phyloP scores from a whole-genome alignment of 64 coral and sea anemone species.

The Acropora tenuis region DNA sequence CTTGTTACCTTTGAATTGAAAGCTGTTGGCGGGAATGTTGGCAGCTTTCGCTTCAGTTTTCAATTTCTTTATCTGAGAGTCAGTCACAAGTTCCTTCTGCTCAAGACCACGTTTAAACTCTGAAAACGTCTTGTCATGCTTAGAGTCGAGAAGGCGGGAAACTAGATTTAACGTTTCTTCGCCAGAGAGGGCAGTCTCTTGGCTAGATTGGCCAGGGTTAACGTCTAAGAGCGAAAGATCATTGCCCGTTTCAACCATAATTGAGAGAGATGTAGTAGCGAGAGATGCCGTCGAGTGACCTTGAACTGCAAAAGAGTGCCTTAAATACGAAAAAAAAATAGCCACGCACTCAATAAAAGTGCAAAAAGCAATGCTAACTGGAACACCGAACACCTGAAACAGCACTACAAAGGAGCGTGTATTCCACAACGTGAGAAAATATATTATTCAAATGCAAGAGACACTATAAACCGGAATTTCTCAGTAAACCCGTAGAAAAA shows the following conservation, averaged over 20 bases:
- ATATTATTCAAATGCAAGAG: no score
- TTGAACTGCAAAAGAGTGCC: no score
- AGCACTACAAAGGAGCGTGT: no score
- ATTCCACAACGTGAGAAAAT: no score
- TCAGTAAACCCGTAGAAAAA: no score
- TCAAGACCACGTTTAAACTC: not conserved
- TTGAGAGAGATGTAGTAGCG: not conserved
- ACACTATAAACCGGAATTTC: no score
- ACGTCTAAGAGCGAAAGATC: not conserved
- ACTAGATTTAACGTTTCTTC: not conserved
- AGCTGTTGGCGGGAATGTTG: no score
- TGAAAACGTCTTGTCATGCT: not conserved
- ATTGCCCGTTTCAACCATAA: not conserved
- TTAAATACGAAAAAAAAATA: no score
- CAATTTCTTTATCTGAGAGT: slow-evolving; percentile 36
- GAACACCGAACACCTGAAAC: no score
- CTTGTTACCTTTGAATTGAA: not conserved
- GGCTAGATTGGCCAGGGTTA: not conserved
- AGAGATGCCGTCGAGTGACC: no score
- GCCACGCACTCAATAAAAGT: not conserved
- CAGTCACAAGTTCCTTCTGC: not conserved
- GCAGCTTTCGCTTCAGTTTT: slow-evolving; percentile 15
- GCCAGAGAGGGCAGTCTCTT: not conserved
- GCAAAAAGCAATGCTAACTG: no score
- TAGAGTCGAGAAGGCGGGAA: not conserved